phyloP scores from a whole-genome alignment of 2,113 vertebrate genomes.

The Mohoua ochrocephala region DNA sequence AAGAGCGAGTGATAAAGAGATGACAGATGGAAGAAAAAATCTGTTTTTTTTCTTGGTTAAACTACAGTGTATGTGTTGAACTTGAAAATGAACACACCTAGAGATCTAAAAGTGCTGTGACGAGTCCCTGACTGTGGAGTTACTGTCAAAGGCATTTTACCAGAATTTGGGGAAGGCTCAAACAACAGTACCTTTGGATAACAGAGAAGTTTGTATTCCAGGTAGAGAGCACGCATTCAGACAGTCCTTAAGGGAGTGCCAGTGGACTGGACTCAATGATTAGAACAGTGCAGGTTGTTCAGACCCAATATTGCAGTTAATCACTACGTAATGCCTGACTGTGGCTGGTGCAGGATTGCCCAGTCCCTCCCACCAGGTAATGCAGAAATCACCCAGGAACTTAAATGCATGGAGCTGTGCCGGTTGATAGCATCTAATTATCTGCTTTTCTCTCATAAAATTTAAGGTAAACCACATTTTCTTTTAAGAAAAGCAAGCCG shows the following conservation, averaged over 20 bases:
- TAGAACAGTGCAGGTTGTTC: not conserved
- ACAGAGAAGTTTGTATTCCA: not conserved
- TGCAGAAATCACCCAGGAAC: not conserved
- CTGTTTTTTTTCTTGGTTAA: not conserved
- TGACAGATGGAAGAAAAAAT: not conserved
- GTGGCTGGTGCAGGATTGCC: not conserved
- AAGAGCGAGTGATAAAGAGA: not conserved
- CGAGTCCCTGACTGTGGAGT: not conserved
- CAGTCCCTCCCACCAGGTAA: not conserved
- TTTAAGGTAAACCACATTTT: not conserved
- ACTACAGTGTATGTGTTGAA: not conserved
- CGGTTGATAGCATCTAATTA: not conserved
- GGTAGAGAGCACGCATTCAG: not conserved
- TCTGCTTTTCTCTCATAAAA: not conserved
- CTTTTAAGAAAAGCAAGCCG: not conserved
- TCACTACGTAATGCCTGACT: not conserved
- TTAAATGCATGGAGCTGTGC: not conserved
- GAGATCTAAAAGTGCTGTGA: not conserved
- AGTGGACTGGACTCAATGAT: not conserved
- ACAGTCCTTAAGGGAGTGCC: not conserved
- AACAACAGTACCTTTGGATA: not conserved
- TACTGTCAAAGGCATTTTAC: not conserved
- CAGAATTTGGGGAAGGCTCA: not conserved
- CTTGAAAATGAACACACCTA: not conserved
- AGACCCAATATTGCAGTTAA: not conserved